Evolutionary conservation across 2,797 vertebrate genomes (phyloP).

Genomic region (Poeciliopsis paucimaculata): DNA sequence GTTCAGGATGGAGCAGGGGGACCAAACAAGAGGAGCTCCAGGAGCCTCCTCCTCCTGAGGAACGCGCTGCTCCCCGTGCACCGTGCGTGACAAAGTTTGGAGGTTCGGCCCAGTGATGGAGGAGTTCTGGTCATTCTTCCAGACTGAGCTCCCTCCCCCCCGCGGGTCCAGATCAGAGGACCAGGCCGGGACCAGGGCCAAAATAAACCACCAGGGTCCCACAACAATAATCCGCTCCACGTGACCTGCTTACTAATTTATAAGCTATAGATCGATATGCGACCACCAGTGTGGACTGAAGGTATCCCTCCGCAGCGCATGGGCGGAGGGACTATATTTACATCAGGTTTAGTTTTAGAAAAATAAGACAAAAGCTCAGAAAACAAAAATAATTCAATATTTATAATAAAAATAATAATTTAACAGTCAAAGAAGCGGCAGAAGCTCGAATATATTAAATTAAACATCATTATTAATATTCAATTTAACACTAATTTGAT

Average conservation of each 20-base stretch:
- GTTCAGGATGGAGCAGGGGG: not conserved
- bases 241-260: slow-evolving; percentile 25
- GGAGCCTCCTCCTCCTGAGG: not conserved
- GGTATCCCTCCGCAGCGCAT: slow-evolving; percentile 7
- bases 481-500: not conserved
- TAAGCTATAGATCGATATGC: not conserved
- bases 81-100: slow-evolving; percentile 12
- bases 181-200: not conserved
- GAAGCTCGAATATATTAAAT: not conserved
- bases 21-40: not conserved
- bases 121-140: not conserved
- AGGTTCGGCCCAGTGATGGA: not conserved
- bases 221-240: not conserved
- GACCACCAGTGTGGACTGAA: slow-evolving; percentile 1
- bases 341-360: not conserved
- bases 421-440: not conserved
- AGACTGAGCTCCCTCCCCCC: too few species aligned
- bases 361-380: not conserved
- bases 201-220: not conserved
- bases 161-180: not conserved
- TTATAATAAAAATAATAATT: not conserved
- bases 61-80: not conserved
- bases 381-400: not conserved
- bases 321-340: slow-evolving; percentile 7
- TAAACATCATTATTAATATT: not conserved